Percentiles rank a stretch among this genome's conserved stretches.
phyloP scores from a whole-genome alignment of 2,797 vertebrate species.

The Momotus momota region DNA sequence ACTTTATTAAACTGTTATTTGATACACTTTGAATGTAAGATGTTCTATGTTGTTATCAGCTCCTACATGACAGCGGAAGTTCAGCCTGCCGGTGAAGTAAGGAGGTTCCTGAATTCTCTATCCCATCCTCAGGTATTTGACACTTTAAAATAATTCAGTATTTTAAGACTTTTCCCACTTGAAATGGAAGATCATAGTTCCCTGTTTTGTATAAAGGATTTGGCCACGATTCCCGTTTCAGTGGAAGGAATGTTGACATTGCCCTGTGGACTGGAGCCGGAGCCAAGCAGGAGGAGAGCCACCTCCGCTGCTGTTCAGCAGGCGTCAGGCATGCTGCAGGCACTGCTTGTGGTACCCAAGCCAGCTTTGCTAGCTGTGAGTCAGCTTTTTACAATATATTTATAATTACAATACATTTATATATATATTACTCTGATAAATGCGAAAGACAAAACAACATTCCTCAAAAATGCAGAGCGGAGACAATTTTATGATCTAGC shows the following conservation, averaged over 20 bases:
- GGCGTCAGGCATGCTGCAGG: background rate
- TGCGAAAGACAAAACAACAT: background rate
- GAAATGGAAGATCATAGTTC: background rate
- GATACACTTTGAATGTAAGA: background rate
- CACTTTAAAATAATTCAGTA: background rate
- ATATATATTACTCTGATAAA: background rate
- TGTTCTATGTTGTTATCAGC: background rate
- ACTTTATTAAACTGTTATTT: slow-evolving; percentile 17
- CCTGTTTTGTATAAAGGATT: background rate
- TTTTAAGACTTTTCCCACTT: background rate
- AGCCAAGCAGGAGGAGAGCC: background rate
- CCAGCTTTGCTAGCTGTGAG: background rate
- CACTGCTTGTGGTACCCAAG: fast-evolving
- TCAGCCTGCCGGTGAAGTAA: background rate
- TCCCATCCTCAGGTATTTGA: background rate
- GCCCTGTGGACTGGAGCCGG: fast-evolving
- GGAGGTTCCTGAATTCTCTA: background rate
- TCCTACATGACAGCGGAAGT: background rate
- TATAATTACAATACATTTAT: background rate
- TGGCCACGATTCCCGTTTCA: background rate
- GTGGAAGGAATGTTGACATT: background rate
- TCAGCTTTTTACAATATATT: background rate
- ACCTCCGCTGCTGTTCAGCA: background rate
- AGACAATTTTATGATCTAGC: background rate
- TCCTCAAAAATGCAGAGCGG: background rate